phyloP scores from a whole-genome alignment of 2,113 vertebrate species.

The Rhinoptilus africanus region DNA sequence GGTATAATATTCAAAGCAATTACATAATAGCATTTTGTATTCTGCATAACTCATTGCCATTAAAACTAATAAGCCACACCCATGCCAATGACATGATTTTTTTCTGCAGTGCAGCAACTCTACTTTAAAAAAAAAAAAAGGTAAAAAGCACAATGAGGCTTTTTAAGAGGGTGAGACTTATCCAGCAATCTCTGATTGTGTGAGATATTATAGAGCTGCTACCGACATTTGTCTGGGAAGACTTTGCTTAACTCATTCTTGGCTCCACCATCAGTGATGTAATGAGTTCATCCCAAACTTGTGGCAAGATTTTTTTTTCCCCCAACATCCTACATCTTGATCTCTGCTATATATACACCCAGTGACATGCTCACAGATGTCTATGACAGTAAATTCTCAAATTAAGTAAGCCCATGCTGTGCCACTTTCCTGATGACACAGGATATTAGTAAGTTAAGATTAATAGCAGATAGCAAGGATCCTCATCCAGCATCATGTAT shows the following conservation, averaged over 20 bases:
- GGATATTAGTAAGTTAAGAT: neutral
- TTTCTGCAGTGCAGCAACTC: slow-evolving; percentile 24
- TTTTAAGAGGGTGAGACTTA: slow-evolving; percentile 20
- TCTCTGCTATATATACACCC: neutral
- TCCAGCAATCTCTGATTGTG: slow-evolving; percentile 30
- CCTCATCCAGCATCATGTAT: neutral
- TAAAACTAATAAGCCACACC: slow-evolving; percentile 24
- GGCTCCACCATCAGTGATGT: neutral
- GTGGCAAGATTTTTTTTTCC: neutral
- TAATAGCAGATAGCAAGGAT: neutral
- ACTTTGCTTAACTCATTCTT: neutral
- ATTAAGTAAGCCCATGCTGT: neutral
- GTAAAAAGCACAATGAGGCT: neutral
- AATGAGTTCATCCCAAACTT: neutral
- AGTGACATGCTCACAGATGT: neutral
- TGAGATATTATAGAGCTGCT: slow-evolving; percentile 7
- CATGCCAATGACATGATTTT: neutral
- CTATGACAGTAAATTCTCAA: neutral
- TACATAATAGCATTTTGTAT: slow-evolving; percentile 33
- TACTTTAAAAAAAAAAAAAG: neutral
- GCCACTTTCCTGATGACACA: neutral
- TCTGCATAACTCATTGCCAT: neutral
- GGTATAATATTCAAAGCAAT: slow-evolving; percentile 11
- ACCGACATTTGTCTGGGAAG: slow-evolving; percentile 23
- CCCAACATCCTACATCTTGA: neutral